Conservation (phyloP, 2,888 invertebrate species). For the Empis livida region DNA sequence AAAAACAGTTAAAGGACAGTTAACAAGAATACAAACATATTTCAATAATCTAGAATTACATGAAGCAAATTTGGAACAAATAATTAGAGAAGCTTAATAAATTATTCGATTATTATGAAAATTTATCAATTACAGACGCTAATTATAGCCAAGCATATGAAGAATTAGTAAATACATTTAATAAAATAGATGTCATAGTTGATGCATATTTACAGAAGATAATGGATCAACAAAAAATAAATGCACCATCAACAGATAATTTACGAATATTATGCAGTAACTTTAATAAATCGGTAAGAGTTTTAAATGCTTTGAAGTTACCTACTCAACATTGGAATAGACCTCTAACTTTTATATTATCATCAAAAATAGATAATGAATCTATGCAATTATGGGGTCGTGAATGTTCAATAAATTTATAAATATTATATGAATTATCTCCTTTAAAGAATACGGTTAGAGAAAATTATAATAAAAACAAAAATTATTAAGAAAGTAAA, state of each 20-base stretch:
- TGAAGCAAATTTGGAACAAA: neutral
- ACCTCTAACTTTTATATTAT: neutral
- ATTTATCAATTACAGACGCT: constrained; percentile 4
- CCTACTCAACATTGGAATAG: constrained; percentile 3
- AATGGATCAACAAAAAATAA: constrained; percentile 3
- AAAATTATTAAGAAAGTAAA: neutral
- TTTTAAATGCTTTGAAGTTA: constrained; percentile 3
- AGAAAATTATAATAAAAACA: neutral
- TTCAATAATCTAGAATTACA: neutral
- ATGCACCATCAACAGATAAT: neutral
- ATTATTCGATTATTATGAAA: neutral
- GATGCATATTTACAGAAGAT: constrained; percentile 4
- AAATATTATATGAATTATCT: neutral
- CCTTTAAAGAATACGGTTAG: neutral
- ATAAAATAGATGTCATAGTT: constrained; percentile 4
- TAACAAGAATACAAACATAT: neutral
- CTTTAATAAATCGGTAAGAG: neutral
- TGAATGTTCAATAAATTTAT: neutral
- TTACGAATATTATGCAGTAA: neutral
- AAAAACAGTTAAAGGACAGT: neutral
- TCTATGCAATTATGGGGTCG: constrained; percentile 5
- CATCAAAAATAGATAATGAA: constrained; percentile 5
- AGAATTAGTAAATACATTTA: constrained; percentile 1
- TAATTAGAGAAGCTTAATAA: neutral
- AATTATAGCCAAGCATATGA: constrained; percentile 5